Conservation (phyloP, 64 coral and sea anemone species). For the Montipora cactus region DNA sequence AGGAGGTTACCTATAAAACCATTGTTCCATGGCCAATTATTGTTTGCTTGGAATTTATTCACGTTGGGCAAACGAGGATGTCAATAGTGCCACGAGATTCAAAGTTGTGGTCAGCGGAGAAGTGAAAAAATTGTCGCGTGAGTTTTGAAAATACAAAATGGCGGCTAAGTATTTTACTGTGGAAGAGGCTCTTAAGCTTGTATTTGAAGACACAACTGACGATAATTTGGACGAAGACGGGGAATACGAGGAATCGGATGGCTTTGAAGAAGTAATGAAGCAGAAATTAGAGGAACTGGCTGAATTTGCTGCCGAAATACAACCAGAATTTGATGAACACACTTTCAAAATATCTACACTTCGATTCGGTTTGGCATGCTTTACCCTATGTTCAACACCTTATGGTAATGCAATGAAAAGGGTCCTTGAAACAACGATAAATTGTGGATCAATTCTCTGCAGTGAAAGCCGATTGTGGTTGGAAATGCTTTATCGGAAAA, state of each 20-base stretch:
- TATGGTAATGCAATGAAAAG: constrained; percentile 23
- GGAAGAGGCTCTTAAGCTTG: neutral
- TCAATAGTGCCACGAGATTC: constrained; percentile 23
- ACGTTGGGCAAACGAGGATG: constrained; percentile 22
- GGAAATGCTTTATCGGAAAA: constrained; percentile 7
- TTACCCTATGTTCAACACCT: constrained; percentile 10
- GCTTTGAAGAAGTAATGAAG: neutral
- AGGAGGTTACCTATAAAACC: no score
- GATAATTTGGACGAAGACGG: constrained; percentile 3
- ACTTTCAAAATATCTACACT: constrained; percentile 32
- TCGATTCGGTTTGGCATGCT: constrained; percentile 24
- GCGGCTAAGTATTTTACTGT: constrained; percentile 12
- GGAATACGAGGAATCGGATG: constrained; percentile 9
- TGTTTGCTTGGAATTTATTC: neutral
- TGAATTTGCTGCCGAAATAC: constrained; percentile 29
- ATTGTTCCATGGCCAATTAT: no score
- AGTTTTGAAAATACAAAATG: neutral
- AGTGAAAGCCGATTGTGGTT: constrained; percentile 47
- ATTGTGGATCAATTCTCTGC: constrained; percentile 39
- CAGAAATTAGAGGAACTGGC: constrained; percentile 30
- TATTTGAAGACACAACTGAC: neutral
- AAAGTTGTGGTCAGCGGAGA: constrained; percentile 31
- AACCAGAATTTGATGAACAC: constrained; percentile 19
- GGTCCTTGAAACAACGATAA: constrained; percentile 4
- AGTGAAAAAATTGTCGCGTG: neutral